Base-by-base conservation (phyloP, 2,888 invertebrate species). In the Gymnoscelis rufifasciata region DNA sequence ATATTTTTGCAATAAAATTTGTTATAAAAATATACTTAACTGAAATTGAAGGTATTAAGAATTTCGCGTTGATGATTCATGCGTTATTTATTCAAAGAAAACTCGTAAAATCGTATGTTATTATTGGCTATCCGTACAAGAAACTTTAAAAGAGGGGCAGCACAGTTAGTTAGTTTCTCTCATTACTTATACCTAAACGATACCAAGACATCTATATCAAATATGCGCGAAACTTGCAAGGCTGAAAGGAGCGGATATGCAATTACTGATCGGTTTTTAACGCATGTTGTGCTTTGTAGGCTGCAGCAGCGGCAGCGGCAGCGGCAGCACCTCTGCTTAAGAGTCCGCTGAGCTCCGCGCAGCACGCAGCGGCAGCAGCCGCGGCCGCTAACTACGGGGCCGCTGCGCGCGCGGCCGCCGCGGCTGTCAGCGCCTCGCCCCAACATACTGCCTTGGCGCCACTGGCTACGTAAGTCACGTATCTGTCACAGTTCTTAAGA, bases 311-410 rank as follows among this genome's bases (percentile, higher is more conserved):
- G 60, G 93, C 93, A 59, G 93, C 93, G 58, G 93, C 94, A 69
- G 93, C 93, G 61, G 91, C 94, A 58, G 91, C 92, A 63, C 95
- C 95, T 47, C 90, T 95, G 82, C 88, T 95, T 88, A 95, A 95
- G 91, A 93, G 94, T 55, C 95, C 94, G 78, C 90, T 94, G 87
- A 94, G 92, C 79, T 90, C 92, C 80, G 94, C 95, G 79, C 95
- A 95, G 90, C 95, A 95, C 90, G 94, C 94, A 59, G 94, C 94
- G 66, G 95, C 95, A 74, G 95, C 95, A 74, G 95, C 95, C 54
- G 95, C 95, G 64, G 95, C 95, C 45, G 94, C 94, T 57, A 95
- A 95, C 84, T 94, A 95, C 73, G 94, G 95, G 54, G 95, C 95
- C 26, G 95, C 95, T 59, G 94, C 94, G 59, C 90, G 95, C 62